Evolutionary conservation across 2,113 vertebrate genomes (phyloP), one percentile per base, ranked within the genome.

Genomic region (Passer domesticus): DNA sequence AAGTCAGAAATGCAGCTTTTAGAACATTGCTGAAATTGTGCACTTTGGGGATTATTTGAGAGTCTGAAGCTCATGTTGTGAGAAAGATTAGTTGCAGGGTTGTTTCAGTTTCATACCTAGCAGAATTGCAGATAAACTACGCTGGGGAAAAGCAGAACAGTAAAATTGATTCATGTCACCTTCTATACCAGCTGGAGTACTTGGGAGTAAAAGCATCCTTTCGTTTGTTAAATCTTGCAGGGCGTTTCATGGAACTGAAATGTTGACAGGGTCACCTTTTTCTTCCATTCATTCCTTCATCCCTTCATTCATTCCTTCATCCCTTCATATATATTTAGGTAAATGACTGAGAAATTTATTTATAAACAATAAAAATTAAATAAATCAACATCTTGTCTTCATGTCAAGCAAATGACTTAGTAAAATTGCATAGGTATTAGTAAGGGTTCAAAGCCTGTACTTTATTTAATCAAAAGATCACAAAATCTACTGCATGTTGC

Each of bases 401-500:
- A 5, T 75, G 83, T 64, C 59, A 89, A 87, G 44, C 60, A 56
- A 64, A 10, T 60, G 87, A 75, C 66, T 75, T 89, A 79, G 62
- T 87, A 69, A 74, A 86, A 78, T 76, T 37, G n/a, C 49, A 31
- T 46, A 84, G 78, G 83, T 92, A 72, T 95, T 95, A 86, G 88
- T 83, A 91, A 95, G 92, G 82, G 83, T 95, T 93, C 66, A 94
- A 96, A 96, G 73, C 55, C 44, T 70, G 41, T 95, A 66, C 78
- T 95, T 96, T 60, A 91, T 95, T 94, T 97, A 93, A 97, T 97
- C 77, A 86, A 94, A 92, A 96, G 46, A 90, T 89, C 90, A 89
- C 81, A 94, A 89, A 89, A 68, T 59, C 62, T 81, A 60, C 64
- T 93, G 60, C 62, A 41, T 95, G 83, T 96, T 95, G 91, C 62